Evolutionary conservation across 1,140 invertebrate genomes (phyloP), one percentile per base, ranked within the genome.

Genomic region (Ips nitidus): DNA sequence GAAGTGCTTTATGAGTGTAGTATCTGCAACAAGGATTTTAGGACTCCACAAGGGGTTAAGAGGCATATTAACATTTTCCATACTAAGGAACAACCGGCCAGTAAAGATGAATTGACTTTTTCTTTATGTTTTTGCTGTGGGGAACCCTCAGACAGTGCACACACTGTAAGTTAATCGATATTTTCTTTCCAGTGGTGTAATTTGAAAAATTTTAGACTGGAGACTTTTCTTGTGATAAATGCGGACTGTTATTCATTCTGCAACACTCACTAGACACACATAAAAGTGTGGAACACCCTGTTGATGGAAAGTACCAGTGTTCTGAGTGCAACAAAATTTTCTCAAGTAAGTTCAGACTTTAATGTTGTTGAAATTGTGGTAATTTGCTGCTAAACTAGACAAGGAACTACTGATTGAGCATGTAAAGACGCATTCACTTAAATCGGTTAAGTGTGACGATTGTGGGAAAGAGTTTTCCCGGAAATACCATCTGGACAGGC

Each of bases 401-500:
- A 37, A 61, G 22, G 22, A 22, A 22, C 22, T 22, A 22, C 22
- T 22, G 37, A 38, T 62, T 0, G 45, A 47, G n/a, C 60, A 62
- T 50, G 40, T 40, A 50, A 65, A 38, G 39, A 37, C 56, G 5
- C 63, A 65, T 41, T 59, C 69, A 36, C 69, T 78, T 40, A 56
- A 86, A 83, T 71, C 81, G 7, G 85, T 81, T 62, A 84, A 83
- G 66, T 89, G 88, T 75, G 81, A 82, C 2, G 80, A 81, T 42
- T 89, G 88, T 74, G 83, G 86, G 72, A 85, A 83, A 74, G 86
- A 88, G 66, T 93, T 93, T 74, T 90, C 88, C 22, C 81, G 90
- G 52, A 90, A 89, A 71, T 92, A 91, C 75, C 90, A 92, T 73
- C 80, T 93, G 61, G 88, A 90, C 75, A 84, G 91, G 39, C 91